Evolutionary conservation across 2,113 vertebrate genomes (phyloP), one percentile per base, ranked within the genome.

Genomic region (Protobothrops flavoviridis): DNA sequence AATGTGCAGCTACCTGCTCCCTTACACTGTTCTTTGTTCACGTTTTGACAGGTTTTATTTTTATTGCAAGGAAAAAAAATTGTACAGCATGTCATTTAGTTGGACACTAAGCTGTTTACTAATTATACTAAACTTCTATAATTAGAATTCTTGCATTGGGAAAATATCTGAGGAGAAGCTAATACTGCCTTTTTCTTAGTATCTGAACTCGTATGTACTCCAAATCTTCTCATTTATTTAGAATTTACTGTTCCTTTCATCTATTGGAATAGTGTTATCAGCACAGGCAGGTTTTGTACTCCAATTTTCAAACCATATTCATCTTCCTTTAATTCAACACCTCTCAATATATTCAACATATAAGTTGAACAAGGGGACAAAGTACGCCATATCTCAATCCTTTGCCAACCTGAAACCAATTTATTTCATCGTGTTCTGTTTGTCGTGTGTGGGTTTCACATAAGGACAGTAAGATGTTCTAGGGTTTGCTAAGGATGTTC

Each of bases 211-310:
- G 91, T 0, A 0, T 45, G 88, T 94, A 43, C 91, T 93, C 90
- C 93, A 1, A 53, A 9, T 69, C 39, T 92, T 50, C 90, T 69
- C 39, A 55, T 96, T 93, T 21, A 88, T 91, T 94, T 43, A 17
- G 13, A 33, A 69, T 15, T 4, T 69, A 5, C 61, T 69, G 29
- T 12, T 29, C 24, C 26, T 69, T 69, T 69, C 61, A 69, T 5
- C 29, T n/a, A 69, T n/a, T 69, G 12, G 29, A 69, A n/a, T 69
- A 69, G 29, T 69, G 29, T 69, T n/a, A 15, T n/a, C n/a, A 15
- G 11, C 12, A 64, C 29, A 15, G 29, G 29, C 4, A 69, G 61
- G 61, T 11, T 69, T 69, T 29, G n/a, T 69, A 29, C 29, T 69
- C 61, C 12, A n/a, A 0, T 69, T 69, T 69, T n/a, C 3, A 69